These are phyloP conservation scores for Tenebrosternarchus preto DNA, from an alignment of 2,113 vertebrate species.

Conservation along the genomic window DNA sequence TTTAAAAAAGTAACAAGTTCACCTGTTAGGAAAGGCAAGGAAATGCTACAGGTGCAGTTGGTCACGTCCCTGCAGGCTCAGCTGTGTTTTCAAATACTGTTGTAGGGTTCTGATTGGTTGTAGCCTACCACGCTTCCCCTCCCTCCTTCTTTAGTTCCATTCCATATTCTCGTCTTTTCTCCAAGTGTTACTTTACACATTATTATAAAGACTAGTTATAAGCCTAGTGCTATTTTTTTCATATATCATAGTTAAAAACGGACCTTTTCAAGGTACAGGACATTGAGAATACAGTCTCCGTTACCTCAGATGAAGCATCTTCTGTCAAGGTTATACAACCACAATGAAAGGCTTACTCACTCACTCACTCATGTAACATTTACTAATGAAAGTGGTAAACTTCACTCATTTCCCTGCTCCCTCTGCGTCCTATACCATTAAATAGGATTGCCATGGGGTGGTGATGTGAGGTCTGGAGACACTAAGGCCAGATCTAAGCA, in stretches of 20 bases:
- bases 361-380: constrained; percentile 20
- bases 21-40: constrained; percentile 31
- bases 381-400: background rate
- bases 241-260: background rate
- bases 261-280: constrained; percentile 7
- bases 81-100: background rate
- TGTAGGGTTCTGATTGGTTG: background rate
- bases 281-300: constrained; percentile 8
- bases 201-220: background rate
- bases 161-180: background rate
- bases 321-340: constrained; percentile 12
- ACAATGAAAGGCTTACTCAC: background rate
- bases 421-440: constrained; percentile 39
- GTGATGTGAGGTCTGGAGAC: background rate
- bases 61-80: constrained; percentile 26
- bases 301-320: constrained; percentile 10
- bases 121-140: background rate
- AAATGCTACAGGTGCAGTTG: constrained; percentile 42
- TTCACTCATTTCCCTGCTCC: background rate
- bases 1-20: background rate
- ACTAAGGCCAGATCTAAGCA: constrained; percentile 25
- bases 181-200: background rate
- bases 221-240: background rate
- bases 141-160: background rate
- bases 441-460: constrained; percentile 25